These are phyloP conservation scores for Megalurothrips usitatus DNA, from an alignment of 2,888 invertebrate genomes.

Conservation along the genomic window DNA sequence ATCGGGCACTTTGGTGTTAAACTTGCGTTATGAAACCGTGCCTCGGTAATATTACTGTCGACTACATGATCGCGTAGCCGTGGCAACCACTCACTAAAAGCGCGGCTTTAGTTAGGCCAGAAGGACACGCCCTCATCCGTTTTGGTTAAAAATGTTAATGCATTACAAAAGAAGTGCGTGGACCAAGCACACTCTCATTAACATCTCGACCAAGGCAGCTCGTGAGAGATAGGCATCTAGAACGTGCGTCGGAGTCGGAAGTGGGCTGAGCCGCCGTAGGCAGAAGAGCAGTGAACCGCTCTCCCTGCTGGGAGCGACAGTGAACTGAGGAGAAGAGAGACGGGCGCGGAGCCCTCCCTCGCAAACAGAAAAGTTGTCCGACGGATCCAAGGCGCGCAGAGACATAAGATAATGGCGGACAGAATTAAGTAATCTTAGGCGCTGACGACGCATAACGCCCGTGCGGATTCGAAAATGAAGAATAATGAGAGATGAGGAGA, in stretches of 20 bases:
- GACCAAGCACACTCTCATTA: too few species aligned
- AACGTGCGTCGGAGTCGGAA: too few species aligned
- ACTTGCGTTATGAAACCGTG: conserved; percentile 21
- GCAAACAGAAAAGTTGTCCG: conserved; percentile 20
- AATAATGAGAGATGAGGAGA: neutral
- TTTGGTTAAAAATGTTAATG: too few species aligned
- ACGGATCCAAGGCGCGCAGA: neutral
- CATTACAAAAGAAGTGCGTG: too few species aligned
- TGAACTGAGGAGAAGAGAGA: too few species aligned
- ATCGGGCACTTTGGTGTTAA: neutral
- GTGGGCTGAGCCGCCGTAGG: too few species aligned
- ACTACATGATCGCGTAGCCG: neutral
- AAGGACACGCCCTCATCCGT: too few species aligned
- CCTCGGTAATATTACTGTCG: neutral
- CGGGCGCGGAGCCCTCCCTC: neutral
- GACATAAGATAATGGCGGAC: neutral
- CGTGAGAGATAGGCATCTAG: too few species aligned
- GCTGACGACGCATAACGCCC: conserved; percentile 33
- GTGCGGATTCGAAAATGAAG: conserved; percentile 13
- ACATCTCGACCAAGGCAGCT: too few species aligned
- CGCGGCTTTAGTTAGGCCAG: too few species aligned
- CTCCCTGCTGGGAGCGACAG: too few species aligned
- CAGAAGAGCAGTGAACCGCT: too few species aligned
- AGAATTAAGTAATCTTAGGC: neutral
- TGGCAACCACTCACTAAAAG: neutral